Percentiles rank a stretch among this genome's conserved stretches.
Conservation (phyloP, 2,888 invertebrate species). For the Tyria jacobaeae region DNA sequence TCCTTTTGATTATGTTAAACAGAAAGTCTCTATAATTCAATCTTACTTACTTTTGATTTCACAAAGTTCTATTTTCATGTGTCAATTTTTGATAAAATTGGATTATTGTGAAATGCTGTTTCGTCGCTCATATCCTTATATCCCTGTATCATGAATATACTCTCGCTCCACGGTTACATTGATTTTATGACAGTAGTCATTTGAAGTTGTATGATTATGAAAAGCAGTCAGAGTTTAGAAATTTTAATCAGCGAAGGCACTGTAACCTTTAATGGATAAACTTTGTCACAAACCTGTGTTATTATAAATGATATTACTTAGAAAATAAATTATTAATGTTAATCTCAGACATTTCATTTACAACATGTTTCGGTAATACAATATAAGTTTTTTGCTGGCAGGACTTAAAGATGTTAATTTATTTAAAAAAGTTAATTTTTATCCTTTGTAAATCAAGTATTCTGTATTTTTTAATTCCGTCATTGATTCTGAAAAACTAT, state of each 20-base stretch:
- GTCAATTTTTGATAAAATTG: conserved; percentile 22
- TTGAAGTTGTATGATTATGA: conserved; percentile 19
- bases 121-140: conserved; percentile 13
- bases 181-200: conserved; percentile 24
- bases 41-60: not conserved
- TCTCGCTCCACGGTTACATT: conserved; percentile 7
- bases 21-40: not conserved
- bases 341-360: not conserved
- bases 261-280: conserved; percentile 35
- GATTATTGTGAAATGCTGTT: conserved; percentile 20
- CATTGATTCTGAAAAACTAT: too few species aligned
- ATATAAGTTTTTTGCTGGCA: too few species aligned
- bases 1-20: not conserved
- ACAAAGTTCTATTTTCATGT: conserved; percentile 11
- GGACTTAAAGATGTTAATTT: too few species aligned
- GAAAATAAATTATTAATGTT: conserved; percentile 27
- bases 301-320: conserved; percentile 39
- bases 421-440: too few species aligned
- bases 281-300: conserved; percentile 33
- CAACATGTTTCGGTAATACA: not conserved
- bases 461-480: too few species aligned
- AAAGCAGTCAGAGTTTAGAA: conserved; percentile 25
- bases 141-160: too few species aligned
- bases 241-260: conserved; percentile 25
- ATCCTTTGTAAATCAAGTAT: too few species aligned